These are phyloP conservation scores for Camelus dromedarius DNA, from an alignment of 2,113 vertebrate species.

Conservation along the genomic window DNA sequence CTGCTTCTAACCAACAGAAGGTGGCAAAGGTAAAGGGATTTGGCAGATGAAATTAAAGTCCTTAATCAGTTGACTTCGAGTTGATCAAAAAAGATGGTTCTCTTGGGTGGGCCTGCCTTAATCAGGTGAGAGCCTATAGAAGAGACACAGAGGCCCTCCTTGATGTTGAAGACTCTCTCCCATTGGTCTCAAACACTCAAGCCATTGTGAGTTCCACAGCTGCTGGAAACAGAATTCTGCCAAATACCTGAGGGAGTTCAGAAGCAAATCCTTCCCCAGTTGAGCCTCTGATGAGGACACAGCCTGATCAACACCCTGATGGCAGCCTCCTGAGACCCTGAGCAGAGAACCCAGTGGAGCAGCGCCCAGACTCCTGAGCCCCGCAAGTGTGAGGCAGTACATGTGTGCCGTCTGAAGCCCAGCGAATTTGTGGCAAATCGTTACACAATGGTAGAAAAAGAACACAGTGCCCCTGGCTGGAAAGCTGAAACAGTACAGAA, in stretches of 20 bases:
- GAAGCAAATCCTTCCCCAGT: fast-evolving
- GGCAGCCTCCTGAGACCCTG: background rate
- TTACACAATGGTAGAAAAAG: background rate
- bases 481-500: background rate
- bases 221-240: background rate
- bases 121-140: background rate
- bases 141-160: background rate
- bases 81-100: background rate
- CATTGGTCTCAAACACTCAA: background rate
- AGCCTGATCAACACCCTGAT: fast-evolving
- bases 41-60: background rate
- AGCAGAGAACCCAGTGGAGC: background rate
- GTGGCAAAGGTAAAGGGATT: background rate
- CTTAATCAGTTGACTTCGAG: background rate
- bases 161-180: background rate
- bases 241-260: background rate
- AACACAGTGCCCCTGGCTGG: background rate
- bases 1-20: background rate
- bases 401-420: background rate
- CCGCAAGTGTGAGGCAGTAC: background rate
- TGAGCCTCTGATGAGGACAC: background rate
- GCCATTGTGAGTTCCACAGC: background rate
- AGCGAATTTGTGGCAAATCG: background rate
- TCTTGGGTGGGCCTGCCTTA: background rate
- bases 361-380: no score